These are phyloP conservation scores for Drosophila setosimentum DNA, from an alignment of 2,888 invertebrate species.

Conservation along the genomic window DNA sequence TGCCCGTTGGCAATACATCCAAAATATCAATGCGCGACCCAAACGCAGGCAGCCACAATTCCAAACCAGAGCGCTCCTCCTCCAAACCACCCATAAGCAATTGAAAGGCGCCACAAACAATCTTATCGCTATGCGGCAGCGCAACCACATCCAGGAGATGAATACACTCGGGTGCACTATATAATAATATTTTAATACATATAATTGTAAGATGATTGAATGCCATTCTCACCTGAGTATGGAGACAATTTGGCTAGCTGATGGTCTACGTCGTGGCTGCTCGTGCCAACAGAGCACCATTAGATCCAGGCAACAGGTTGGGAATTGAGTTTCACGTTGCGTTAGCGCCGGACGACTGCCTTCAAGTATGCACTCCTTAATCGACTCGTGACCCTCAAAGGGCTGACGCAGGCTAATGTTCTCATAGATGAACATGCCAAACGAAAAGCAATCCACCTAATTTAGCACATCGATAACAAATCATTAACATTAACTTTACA, in stretches of 20 bases:
- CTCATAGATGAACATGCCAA: conserved; percentile 99
- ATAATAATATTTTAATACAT: neutral
- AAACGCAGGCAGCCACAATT: conserved; percentile 91
- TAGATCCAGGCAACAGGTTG: conserved; percentile 95
- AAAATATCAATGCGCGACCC: conserved; percentile 89
- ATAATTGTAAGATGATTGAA: neutral
- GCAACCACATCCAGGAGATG: conserved; percentile 92
- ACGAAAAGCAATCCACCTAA: conserved; percentile 98
- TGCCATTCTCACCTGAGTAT: conserved; percentile 86
- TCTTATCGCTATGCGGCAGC: conserved; percentile 89
- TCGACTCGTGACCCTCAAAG: conserved; percentile 98
- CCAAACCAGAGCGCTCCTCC: conserved; percentile 88
- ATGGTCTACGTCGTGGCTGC: conserved; percentile 93
- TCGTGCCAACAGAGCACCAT: conserved; percentile 99
- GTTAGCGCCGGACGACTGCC: conserved; percentile 96
- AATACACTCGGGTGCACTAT: conserved; percentile 96
- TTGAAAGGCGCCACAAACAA: conserved; percentile 87
- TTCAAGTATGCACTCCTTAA: conserved; percentile 98
- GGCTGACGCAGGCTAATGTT: conserved; percentile 96
- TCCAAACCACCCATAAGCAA: conserved; percentile 83
- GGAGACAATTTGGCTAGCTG: conserved; percentile 97
- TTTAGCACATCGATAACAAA: neutral
- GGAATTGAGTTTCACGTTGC: conserved; percentile 92
- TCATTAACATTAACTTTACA: neutral
- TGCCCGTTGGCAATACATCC: conserved; percentile 86